These are phyloP conservation scores for Siniperca scherzeri DNA, from an alignment of 2,797 vertebrate species.

Conservation along the genomic window DNA sequence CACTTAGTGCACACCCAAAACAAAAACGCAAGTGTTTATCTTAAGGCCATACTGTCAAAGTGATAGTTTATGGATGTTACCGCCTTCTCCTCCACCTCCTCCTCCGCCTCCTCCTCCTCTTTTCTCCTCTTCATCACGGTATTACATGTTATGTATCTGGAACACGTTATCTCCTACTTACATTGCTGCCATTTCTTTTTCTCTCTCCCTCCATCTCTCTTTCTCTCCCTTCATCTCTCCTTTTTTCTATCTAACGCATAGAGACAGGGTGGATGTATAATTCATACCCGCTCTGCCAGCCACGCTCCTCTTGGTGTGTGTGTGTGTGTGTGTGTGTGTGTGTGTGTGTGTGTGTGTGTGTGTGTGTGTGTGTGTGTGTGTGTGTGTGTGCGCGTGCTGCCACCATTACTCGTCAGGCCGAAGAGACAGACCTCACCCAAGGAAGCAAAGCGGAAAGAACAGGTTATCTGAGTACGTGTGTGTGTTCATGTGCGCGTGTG, in stretches of 20 bases:
- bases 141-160: slow-evolving; percentile 54
- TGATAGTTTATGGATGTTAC: slow-evolving; percentile 46
- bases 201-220: slow-evolving; percentile 27
- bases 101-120: slow-evolving; percentile 17
- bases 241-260: slow-evolving; percentile 86
- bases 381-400: slow-evolving; percentile 34
- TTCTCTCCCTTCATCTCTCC: slow-evolving; percentile 41
- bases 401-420: slow-evolving; percentile 59
- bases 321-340: slow-evolving; percentile 70
- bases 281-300: slow-evolving; percentile 89
- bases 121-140: slow-evolving; percentile 32
- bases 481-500: slow-evolving; percentile 42
- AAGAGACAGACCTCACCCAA: slow-evolving; percentile 57
- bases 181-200: slow-evolving; percentile 54
- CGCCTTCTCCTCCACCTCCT: slow-evolving; percentile 7
- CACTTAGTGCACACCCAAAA: slow-evolving; percentile 41
- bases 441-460: slow-evolving; percentile 65
- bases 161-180: slow-evolving; percentile 60
- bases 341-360: slow-evolving; percentile 72
- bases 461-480: slow-evolving; percentile 62
- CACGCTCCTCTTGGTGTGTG: slow-evolving; percentile 79
- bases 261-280: slow-evolving; percentile 91
- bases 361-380: slow-evolving; percentile 60
- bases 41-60: slow-evolving; percentile 49
- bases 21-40: slow-evolving; percentile 47